Percentiles rank a stretch among this genome's conserved stretches.
These are phyloP conservation scores for Ectobius pallidus DNA, from an alignment of 2,888 invertebrate genomes.

Conservation along the genomic window DNA sequence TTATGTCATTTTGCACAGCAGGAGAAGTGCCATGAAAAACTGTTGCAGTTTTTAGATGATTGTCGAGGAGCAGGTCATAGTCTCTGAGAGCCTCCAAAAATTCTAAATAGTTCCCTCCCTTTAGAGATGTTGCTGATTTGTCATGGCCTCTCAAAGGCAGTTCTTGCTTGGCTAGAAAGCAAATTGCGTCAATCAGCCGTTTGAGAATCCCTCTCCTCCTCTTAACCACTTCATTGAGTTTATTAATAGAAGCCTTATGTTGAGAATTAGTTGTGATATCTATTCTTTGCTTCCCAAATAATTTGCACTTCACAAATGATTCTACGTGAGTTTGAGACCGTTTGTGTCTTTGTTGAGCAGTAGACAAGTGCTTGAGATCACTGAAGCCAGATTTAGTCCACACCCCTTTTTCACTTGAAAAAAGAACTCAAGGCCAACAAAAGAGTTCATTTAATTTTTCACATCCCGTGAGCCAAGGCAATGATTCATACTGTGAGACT, in stretches of 20 bases:
- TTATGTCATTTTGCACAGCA: conserved; percentile 3
- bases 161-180: conserved; percentile 7
- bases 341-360: not conserved
- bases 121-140: not conserved
- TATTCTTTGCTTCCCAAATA: not conserved
- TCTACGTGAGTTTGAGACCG: not conserved
- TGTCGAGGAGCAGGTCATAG: conserved; percentile 2
- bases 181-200: not conserved
- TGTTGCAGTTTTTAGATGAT: not conserved
- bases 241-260: not conserved
- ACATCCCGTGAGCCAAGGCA: not conserved
- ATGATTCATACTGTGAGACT: not conserved
- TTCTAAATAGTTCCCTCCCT: conserved; percentile 1
- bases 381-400: not conserved
- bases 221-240: conserved; percentile 6
- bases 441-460: not conserved
- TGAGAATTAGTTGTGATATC: not conserved
- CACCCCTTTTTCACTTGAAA: not conserved
- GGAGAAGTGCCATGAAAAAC: not conserved
- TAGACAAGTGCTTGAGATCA: not conserved
- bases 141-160: not conserved
- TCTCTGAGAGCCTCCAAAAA: not conserved
- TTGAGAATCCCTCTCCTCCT: not conserved
- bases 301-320: not conserved
- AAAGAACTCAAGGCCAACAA: not conserved